Conservation (phyloP, 2,797 vertebrate species). For the Cryptoprocta ferox region DNA sequence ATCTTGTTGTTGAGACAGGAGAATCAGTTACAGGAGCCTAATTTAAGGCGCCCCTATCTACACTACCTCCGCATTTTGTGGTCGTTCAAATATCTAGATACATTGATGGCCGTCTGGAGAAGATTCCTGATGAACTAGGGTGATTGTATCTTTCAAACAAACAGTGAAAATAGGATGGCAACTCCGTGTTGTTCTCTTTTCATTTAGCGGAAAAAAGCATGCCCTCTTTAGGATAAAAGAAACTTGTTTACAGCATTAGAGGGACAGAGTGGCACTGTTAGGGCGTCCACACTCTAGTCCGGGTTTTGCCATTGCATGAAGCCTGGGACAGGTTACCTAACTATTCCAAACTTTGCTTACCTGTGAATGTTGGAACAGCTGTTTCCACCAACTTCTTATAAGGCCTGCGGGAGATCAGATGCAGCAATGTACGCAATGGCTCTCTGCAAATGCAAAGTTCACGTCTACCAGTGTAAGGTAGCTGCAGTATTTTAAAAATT, state of each 20-base stretch:
- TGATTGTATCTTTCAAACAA: background rate
- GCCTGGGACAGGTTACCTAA: background rate
- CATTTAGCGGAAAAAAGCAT: background rate
- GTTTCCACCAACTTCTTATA: background rate
- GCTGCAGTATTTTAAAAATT: background rate
- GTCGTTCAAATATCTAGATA: background rate
- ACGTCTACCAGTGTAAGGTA: background rate
- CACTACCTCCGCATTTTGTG: background rate
- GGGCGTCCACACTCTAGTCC: background rate
- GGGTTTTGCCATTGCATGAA: background rate
- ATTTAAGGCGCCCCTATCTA: background rate
- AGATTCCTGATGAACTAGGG: background rate
- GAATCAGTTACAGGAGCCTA: background rate
- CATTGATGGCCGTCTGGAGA: background rate
- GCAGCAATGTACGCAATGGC: background rate
- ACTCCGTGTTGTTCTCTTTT: background rate
- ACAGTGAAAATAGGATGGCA: background rate
- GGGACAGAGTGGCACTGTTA: background rate
- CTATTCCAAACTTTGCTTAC: background rate
- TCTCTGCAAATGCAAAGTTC: background rate
- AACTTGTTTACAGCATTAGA: background rate
- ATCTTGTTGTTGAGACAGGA: background rate
- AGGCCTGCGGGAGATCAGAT: background rate
- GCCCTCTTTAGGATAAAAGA: background rate
- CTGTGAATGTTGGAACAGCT: background rate